A percentile compares a stretch with the other conserved stretches of the same genome.
Evolutionary conservation across 2,113 vertebrate species (phyloP).

Genomic region (Tamias sibiricus): DNA sequence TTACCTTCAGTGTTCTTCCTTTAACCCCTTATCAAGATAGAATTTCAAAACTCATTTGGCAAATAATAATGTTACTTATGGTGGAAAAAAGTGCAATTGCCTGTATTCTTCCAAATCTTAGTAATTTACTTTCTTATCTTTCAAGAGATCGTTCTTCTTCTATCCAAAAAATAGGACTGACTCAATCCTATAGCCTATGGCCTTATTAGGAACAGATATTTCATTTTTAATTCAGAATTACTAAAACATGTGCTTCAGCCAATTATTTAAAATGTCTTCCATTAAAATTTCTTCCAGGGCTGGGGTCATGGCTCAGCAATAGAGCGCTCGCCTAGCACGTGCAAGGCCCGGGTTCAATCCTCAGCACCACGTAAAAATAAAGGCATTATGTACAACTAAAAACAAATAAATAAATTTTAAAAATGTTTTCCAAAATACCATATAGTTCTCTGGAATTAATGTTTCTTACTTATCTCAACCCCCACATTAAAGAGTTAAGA

Average conservation of each 20-base stretch:
- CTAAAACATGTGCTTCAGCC: no score
- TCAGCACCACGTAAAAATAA: no score
- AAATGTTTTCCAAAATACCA: not conserved
- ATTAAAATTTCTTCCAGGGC: no score
- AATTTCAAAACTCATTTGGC: not conserved
- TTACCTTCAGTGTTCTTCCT: not conserved
- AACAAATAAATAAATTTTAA: no score
- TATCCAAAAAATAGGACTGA: not conserved
- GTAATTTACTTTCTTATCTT: not conserved
- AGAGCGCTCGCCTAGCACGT: no score
- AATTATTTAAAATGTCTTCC: not conserved
- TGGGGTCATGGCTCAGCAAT: no score
- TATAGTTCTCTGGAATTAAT: not conserved
- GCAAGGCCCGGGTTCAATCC: no score
- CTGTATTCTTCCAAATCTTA: not conserved
- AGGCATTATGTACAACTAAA: no score
- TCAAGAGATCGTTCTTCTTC: not conserved
- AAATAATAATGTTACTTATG: not conserved
- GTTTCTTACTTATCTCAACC: not conserved
- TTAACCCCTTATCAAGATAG: not conserved
- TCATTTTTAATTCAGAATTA: not conserved
- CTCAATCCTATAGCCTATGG: no score
- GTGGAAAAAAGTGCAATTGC: not conserved
- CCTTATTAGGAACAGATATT: not conserved
- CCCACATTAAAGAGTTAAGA: not conserved